phyloP scores from a whole-genome alignment of 2,888 invertebrate genomes.

The Pogonocherus hispidulus region DNA sequence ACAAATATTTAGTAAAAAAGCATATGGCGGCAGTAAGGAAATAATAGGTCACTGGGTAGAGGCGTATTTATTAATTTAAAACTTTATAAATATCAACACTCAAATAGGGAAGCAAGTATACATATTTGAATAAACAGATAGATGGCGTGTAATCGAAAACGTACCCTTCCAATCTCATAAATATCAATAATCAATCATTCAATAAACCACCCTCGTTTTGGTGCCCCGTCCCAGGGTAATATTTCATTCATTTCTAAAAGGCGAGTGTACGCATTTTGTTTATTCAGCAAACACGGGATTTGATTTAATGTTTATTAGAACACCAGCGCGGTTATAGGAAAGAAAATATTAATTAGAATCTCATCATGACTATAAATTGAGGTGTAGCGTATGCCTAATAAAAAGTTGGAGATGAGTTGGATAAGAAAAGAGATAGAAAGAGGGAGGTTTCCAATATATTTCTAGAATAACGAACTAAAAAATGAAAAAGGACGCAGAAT shows the following conservation, averaged over 20 bases:
- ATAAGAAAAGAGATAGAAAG: too few species aligned
- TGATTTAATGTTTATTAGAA: conserved; percentile 9
- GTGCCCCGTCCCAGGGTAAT: not conserved
- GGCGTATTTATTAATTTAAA: not conserved
- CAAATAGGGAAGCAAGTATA: not conserved
- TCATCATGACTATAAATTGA: not conserved
- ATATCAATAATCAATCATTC: not conserved
- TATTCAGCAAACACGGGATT: not conserved
- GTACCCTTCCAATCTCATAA: not conserved
- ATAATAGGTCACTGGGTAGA: not conserved
- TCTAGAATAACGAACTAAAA: too few species aligned
- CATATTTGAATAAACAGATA: not conserved
- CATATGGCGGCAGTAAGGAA: too few species aligned
- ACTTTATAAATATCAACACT: not conserved
- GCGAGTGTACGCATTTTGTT: not conserved
- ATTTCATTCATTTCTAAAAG: not conserved
- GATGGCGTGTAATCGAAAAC: not conserved
- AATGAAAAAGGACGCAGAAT: too few species aligned
- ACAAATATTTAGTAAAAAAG: too few species aligned
- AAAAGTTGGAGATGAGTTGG: too few species aligned
- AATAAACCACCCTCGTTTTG: not conserved
- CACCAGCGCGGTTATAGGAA: not conserved
- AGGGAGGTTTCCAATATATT: too few species aligned
- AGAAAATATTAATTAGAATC: not conserved
- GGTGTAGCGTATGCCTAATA: too few species aligned